These are phyloP conservation scores for Parasteatoda lunata DNA, from an alignment of 2,888 invertebrate species.

Conservation along the genomic window DNA sequence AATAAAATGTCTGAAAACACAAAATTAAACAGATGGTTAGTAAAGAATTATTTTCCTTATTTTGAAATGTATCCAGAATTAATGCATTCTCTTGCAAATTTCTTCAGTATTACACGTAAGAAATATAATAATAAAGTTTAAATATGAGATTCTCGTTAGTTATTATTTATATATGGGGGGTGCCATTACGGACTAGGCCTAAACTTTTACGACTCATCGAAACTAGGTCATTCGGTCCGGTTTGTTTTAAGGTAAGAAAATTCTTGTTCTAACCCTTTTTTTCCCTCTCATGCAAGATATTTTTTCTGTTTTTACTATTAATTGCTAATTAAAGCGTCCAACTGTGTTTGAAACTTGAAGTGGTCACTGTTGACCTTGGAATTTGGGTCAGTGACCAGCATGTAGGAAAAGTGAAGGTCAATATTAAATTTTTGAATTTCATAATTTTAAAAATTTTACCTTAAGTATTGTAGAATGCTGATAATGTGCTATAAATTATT, in stretches of 20 bases:
- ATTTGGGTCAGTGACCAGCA: conserved; percentile 65
- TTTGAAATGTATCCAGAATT: background rate
- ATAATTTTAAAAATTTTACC: too few relatives aligned
- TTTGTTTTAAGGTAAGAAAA: conserved; percentile 31
- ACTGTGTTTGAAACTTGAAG: background rate
- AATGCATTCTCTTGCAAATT: too few relatives aligned
- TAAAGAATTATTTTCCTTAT: background rate
- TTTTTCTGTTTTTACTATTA: background rate
- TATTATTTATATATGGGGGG: conserved; percentile 2
- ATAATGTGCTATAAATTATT: too few relatives aligned
- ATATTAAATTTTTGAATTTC: background rate
- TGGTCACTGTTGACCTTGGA: conserved; percentile 60
- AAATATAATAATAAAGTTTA: too few relatives aligned
- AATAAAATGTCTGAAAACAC: background rate
- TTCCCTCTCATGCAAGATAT: conserved; percentile 19
- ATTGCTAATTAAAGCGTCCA: too few relatives aligned
- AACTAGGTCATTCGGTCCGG: conserved; percentile 60
- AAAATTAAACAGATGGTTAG: conserved; percentile 41
- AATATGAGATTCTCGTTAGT: too few relatives aligned
- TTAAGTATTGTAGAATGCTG: too few relatives aligned
- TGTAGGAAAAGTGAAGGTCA: conserved; percentile 51
- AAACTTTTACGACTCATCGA: conserved; percentile 35
- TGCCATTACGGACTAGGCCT: conserved; percentile 50
- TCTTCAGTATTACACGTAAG: too few relatives aligned
- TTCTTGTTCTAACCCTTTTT: conserved; percentile 43